phyloP scores from a whole-genome alignment of 2,797 vertebrate species.

The Chelidonichthys spinosus region DNA sequence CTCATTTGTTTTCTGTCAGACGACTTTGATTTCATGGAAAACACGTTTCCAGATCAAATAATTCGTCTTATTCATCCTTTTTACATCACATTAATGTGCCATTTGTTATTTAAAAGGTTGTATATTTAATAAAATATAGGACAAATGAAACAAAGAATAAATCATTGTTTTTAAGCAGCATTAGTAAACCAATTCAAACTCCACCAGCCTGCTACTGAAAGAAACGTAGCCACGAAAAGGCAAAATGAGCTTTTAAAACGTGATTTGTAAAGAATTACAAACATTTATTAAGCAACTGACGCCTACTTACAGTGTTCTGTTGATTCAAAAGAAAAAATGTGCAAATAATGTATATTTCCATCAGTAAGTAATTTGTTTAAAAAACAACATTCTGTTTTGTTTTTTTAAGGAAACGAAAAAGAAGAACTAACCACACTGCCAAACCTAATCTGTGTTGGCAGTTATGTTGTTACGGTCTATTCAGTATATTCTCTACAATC shows the following conservation, averaged over 20 bases:
- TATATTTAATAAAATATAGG: neutral
- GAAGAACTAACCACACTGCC: neutral
- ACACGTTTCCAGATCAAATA: neutral
- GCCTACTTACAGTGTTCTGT: no score
- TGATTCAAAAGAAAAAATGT: neutral
- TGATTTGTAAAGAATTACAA: no score
- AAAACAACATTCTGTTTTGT: neutral
- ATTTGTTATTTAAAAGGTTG: neutral
- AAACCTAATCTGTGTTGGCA: neutral
- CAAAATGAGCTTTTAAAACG: no score
- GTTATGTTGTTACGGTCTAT: neutral
- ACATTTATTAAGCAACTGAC: no score
- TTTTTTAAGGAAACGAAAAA: neutral
- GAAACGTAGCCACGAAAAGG: no score
- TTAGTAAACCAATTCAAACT: neutral
- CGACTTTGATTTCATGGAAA: neutral
- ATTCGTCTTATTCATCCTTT: conserved; percentile 1
- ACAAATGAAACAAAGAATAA: neutral
- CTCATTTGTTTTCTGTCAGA: conserved; percentile 46
- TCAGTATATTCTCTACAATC: no score
- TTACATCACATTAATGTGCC: neutral
- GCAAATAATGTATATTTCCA: neutral
- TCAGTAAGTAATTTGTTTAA: neutral
- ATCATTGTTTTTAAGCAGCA: neutral
- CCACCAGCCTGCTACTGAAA: neutral